Conservation (phyloP, 2,797 vertebrate species). For the Margarornis squamiger region DNA sequence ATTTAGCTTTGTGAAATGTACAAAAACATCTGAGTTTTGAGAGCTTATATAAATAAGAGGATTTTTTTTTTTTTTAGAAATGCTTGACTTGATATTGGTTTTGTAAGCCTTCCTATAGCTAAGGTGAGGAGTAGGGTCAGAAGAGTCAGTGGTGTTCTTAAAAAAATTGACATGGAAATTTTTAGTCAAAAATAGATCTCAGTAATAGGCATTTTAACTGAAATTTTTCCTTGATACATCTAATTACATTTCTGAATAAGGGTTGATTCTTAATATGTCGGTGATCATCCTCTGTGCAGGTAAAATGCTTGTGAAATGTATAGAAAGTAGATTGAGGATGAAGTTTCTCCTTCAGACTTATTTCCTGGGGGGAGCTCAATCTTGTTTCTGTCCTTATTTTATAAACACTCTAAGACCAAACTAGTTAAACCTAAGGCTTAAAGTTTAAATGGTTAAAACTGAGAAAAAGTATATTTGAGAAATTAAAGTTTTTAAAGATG, state of each 20-base stretch:
- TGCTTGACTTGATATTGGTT: background rate
- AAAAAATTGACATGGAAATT: background rate
- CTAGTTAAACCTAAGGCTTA: background rate
- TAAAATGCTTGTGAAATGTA: background rate
- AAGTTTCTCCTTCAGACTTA: background rate
- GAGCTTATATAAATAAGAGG: background rate
- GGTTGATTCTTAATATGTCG: background rate
- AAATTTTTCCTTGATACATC: background rate
- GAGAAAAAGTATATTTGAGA: background rate
- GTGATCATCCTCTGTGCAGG: background rate
- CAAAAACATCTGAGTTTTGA: background rate
- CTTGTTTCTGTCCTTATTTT: background rate
- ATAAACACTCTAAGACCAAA: background rate
- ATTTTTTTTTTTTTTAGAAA: background rate
- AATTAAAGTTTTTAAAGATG: background rate
- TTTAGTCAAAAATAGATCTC: background rate
- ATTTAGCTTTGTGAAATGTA: background rate
- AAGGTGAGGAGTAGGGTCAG: background rate
- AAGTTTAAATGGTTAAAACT: background rate
- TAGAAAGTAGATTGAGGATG: background rate
- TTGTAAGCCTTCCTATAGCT: background rate
- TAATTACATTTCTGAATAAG: background rate
- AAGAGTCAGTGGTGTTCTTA: background rate
- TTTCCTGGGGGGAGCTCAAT: fast-evolving
- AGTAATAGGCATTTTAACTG: background rate